Evolutionary conservation across 2,888 invertebrate genomes (phyloP), one percentile per base, ranked within the genome.

Genomic region (Sericinus montela): DNA sequence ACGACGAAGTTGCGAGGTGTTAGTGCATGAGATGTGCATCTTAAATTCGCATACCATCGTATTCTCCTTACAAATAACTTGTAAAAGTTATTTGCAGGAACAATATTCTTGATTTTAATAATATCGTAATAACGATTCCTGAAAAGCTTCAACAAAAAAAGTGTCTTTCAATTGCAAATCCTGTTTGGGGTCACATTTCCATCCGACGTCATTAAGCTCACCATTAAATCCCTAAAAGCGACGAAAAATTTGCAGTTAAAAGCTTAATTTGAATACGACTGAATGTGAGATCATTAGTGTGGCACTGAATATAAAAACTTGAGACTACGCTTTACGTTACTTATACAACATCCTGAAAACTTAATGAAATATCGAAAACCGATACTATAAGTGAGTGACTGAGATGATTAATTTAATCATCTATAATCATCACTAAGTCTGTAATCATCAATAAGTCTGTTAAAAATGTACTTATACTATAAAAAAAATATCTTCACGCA

Each of bases 241-340:
- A 36, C 45, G 40, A 50, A 50, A 50, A 50, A 50, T 36, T 41
- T 45, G 41, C 45, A 23, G 39, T 46, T 36, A 38, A 48, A 52
- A 40, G 45, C 45, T 50, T 45, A 45, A 50, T 50, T 50, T 50
- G 45, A 50, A 50, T 45, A 45, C 35, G 40, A 36, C 40, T 40
- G 36, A 45, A 40, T 45, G 40, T 45, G 39, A 29, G 40, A 35
- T 50, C 45, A 41, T 50, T 50, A 50, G 50, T 40, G 44, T 39
- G 30, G 35, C 45, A 23, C 29, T 35, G 40, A 30, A 34, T 38
- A 38, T 43, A 36, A 32, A 25, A 19, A 28, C 44, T 13, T 13
- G 34, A 38, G 25, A 32, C 39, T 34, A 29, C 44, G 44, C 34
- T 39, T 43, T 35, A 14, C 28, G 11, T 48, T 38, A 32, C 38